Percentiles rank a stretch among this genome's conserved stretches.
Conservation (phyloP, 2,797 vertebrate species). For the Poecilia picta region DNA sequence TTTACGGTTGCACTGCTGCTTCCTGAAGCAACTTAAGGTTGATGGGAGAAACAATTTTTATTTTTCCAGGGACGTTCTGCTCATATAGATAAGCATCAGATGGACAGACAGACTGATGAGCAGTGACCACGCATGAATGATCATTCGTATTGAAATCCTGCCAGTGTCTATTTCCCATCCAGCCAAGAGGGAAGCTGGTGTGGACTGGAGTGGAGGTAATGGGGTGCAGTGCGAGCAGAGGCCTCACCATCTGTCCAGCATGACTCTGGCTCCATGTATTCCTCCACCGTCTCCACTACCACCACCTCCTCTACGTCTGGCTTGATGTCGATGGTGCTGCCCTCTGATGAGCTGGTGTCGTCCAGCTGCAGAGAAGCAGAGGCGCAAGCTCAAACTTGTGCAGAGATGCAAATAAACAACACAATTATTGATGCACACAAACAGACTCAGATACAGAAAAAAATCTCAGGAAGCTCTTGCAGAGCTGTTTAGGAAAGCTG, state of each 20-base stretch:
- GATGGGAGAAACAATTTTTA: neutral
- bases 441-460: neutral
- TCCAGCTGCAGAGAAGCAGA: conserved; percentile 84
- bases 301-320: conserved; percentile 94
- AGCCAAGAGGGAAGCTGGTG: conserved; percentile 37
- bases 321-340: conserved; percentile 98
- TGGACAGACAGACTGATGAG: conserved; percentile 24
- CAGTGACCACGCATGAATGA: conserved; percentile 37
- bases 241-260: conserved; percentile 96
- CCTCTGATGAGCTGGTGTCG: conserved; percentile 96
- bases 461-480: neutral
- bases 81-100: neutral
- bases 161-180: conserved; percentile 29
- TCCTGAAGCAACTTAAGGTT: neutral
- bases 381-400: neutral
- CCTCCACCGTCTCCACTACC: conserved; percentile 94
- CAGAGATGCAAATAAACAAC: neutral
- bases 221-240: conserved; percentile 21
- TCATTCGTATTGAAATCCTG: conserved; percentile 37
- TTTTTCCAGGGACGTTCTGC: neutral
- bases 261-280: conserved; percentile 94
- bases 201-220: conserved; percentile 38
- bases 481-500: conserved; percentile 9
- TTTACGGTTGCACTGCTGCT: neutral
- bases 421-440: conserved; percentile 7